These are phyloP conservation scores for Odontomachus brunneus DNA, from an alignment of 1,140 invertebrate species.

Conservation along the genomic window DNA sequence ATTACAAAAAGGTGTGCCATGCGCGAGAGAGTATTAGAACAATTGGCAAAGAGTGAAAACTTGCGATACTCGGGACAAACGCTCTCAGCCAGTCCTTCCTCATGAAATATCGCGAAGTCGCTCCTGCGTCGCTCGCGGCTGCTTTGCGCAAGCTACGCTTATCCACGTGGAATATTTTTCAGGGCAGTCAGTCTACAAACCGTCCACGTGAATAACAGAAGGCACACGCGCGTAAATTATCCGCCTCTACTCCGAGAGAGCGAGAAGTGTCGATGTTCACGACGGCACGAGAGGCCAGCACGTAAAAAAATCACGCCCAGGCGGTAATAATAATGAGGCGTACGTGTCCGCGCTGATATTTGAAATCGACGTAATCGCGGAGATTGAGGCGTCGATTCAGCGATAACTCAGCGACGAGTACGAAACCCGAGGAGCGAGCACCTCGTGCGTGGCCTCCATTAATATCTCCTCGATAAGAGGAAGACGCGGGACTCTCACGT, in stretches of 20 bases:
- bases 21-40: too few relatives aligned
- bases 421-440: slow-evolving; percentile 28
- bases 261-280: too few relatives aligned
- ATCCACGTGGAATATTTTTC: background rate
- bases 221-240: background rate
- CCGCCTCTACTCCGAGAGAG: background rate
- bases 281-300: background rate
- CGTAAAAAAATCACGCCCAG: slow-evolving; percentile 24
- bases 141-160: slow-evolving; percentile 9
- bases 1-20: too few relatives aligned
- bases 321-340: slow-evolving; percentile 18
- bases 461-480: slow-evolving; percentile 36
- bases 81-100: too few relatives aligned
- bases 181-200: background rate
- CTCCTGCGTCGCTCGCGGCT: too few relatives aligned
- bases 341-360: background rate
- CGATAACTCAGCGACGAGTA: slow-evolving; percentile 59
- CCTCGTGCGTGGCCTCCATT: slow-evolving; percentile 9
- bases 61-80: too few relatives aligned
- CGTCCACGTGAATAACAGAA: background rate
- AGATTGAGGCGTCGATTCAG: background rate
- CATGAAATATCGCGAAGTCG: too few relatives aligned
- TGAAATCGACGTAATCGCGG: slow-evolving; percentile 23
- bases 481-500: slow-evolving; percentile 26
- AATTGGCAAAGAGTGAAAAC: too few relatives aligned